Conservation (phyloP, 2,888 invertebrate genomes). For the Perizoma affinitatum region DNA sequence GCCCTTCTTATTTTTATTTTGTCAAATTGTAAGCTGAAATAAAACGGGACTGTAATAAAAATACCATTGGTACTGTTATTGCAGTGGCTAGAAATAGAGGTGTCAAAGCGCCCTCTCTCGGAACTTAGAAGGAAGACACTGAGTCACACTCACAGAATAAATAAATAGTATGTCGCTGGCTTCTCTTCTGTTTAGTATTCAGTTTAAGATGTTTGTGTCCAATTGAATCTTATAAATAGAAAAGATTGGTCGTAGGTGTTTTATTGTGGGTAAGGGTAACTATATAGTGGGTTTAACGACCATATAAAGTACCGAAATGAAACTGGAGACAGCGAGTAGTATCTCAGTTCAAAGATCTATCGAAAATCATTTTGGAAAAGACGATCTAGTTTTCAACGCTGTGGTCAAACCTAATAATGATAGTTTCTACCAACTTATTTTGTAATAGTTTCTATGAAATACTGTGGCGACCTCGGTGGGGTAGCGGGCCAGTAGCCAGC, state of each 20-base stretch:
- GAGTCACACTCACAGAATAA: constrained; percentile 29
- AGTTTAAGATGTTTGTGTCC: constrained; percentile 16
- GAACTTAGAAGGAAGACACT: constrained; percentile 30
- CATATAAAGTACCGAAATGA: no score
- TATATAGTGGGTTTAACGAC: neutral
- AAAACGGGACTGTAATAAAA: constrained; percentile 81
- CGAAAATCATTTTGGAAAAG: no score
- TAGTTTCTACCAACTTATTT: no score
- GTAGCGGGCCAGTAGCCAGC: no score
- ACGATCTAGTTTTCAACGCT: no score
- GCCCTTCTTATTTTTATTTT: constrained; percentile 82
- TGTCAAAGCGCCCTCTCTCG: constrained; percentile 57
- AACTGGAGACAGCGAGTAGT: no score
- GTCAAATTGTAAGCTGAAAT: constrained; percentile 83
- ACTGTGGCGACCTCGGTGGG: no score
- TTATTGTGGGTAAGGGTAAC: constrained; percentile 15
- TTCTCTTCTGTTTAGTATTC: constrained; percentile 3
- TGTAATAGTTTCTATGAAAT: no score
- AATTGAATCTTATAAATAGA: constrained; percentile 32
- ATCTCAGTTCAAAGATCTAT: no score
- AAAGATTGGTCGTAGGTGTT: constrained; percentile 32
- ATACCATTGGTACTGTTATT: constrained; percentile 82
- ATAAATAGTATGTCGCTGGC: constrained; percentile 8
- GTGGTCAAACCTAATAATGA: no score
- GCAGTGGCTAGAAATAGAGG: constrained; percentile 73